Evolutionary conservation across 2,113 vertebrate species (phyloP), one percentile per base, ranked within the genome.

Genomic region (Ammodytes marinus): DNA sequence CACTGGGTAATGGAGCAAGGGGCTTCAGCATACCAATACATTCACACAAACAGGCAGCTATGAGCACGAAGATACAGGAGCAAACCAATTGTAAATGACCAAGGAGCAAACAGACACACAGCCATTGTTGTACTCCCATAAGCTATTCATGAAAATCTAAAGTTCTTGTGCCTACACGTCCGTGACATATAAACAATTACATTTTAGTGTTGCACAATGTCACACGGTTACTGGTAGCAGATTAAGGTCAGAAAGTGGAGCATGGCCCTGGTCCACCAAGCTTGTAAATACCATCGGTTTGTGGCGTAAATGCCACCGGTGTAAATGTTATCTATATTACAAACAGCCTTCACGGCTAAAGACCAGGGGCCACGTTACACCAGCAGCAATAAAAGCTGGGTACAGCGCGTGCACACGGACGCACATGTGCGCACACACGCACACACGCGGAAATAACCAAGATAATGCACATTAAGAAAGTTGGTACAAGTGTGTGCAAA

Each of bases 241-340:
- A 94, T 93, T 92, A 94, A 91, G 91, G 92, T 94, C 93, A 92
- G 81, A 90, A 91, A 87, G 73, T 91, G 82, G 86, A 90, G 84
- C 85, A 61, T 59, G 79, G 78, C 75, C 27, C 82, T 74, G 54
- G 57, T 77, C 78, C 69, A 86, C 69, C 71, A 70, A 82, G 63
- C 49, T 81, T 88, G 86, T 91, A 94, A 95, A 95, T 94, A 91
- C 87, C 93, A 93, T 53, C 55, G 86, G 85, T 91, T 85, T 91
- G 85, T 87, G 74, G 79, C 81, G 86, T 90, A 90, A 91, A 93
- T 92, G 88, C 87, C 92, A 93, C 84, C 88, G 84, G 86, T 27
- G 27, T 27, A 27, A 27, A 27, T 27, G 86, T 86, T 91, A 87
- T 84, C 69, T 83, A 79, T 75, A 82, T 83, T 80, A 86, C 70